Conservation (phyloP, 2,113 vertebrate species). For the Alosa alosa region DNA sequence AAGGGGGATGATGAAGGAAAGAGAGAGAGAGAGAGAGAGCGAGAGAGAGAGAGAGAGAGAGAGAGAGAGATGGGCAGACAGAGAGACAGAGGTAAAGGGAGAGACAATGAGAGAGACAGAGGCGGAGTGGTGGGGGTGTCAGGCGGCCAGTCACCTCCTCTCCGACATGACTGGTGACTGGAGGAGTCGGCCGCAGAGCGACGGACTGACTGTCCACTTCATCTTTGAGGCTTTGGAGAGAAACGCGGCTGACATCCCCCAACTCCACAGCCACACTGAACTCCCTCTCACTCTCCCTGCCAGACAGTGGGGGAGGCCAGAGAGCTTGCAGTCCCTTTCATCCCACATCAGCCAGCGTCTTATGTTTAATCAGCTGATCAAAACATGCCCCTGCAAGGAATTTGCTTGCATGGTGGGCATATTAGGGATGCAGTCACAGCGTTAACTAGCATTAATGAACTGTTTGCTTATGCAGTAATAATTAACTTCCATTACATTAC, state of each 20-base stretch:
- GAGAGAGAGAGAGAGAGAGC: neutral
- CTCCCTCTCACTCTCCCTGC: constrained; percentile 27
- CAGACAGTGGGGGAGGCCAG: constrained; percentile 36
- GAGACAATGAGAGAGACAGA: neutral
- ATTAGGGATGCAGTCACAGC: constrained; percentile 98
- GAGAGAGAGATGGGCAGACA: neutral
- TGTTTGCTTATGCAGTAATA: constrained; percentile 99
- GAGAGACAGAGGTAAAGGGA: constrained; percentile 16
- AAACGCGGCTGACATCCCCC: neutral
- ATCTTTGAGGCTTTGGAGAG: constrained; percentile 33
- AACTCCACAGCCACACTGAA: constrained; percentile 29
- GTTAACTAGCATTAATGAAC: constrained; percentile 99
- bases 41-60: constrained; percentile 4
- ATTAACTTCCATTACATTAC: constrained; percentile 99
- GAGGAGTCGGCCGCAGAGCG: constrained; percentile 21
- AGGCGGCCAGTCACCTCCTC: constrained; percentile 35
- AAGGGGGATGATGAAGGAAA: neutral
- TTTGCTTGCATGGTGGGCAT: constrained; percentile 91
- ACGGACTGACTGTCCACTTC: constrained; percentile 42
- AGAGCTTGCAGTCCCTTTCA: constrained; percentile 73
- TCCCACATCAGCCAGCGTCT: constrained; percentile 72
- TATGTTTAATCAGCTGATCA: constrained; percentile 79
- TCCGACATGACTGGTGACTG: constrained; percentile 46
- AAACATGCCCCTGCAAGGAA: constrained; percentile 85
- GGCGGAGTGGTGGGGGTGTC: neutral